Conservation (phyloP, 1,140 invertebrate species). For the Anastrepha obliqua region DNA sequence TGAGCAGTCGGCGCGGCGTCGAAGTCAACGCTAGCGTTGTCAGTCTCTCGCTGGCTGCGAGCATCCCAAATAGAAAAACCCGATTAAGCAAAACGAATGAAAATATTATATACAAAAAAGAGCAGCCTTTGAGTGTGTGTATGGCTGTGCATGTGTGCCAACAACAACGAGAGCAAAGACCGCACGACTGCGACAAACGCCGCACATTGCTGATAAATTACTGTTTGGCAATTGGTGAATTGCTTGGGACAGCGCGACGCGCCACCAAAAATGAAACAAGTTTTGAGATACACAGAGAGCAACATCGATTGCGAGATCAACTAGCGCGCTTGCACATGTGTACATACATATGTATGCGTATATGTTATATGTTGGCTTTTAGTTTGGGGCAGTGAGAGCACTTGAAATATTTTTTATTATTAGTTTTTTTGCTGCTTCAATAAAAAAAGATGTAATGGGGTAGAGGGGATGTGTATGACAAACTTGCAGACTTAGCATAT, state of each 20-base stretch:
- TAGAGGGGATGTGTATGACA: neutral
- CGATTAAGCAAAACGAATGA: neutral
- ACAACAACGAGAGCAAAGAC: slow-evolving; percentile 23
- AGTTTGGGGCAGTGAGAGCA: neutral
- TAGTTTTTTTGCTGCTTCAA: neutral
- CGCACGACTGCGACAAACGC: neutral
- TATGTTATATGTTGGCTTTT: neutral
- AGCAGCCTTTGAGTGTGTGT: neutral
- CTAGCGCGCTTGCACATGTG: neutral
- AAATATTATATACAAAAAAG: neutral
- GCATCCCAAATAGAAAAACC: slow-evolving; percentile 25
- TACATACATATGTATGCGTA: neutral
- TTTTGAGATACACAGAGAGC: slow-evolving; percentile 21
- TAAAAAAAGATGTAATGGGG: neutral
- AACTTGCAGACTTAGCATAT: neutral
- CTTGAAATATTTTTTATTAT: neutral
- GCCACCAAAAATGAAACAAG: slow-evolving; percentile 9
- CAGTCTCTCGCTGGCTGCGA: slow-evolving; percentile 39
- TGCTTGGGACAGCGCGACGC: neutral
- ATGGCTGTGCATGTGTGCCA: neutral
- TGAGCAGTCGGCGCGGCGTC: neutral
- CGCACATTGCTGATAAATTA: slow-evolving; percentile 54
- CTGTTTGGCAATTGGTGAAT: slow-evolving; percentile 57
- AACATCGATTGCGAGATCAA: neutral
- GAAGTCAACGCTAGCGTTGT: neutral